Conservation (phyloP, 2,888 invertebrate species). For the Brassicogethes aeneus region DNA sequence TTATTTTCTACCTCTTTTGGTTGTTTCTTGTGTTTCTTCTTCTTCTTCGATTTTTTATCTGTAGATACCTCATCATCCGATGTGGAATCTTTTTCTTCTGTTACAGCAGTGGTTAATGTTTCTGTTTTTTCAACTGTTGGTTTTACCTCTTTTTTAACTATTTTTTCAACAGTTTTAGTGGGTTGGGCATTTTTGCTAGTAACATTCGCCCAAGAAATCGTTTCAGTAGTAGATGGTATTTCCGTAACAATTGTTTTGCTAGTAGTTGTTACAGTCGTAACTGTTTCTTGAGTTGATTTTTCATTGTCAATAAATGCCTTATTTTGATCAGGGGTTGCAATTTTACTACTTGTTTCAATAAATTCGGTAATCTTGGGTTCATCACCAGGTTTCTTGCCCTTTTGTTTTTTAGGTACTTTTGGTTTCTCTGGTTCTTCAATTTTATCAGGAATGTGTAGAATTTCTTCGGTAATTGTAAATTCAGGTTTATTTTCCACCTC, state of each 20-base stretch:
- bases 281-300: not conserved
- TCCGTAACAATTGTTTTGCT: not conserved
- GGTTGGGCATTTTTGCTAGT: not conserved
- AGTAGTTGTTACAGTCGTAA: not conserved
- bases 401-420: not conserved
- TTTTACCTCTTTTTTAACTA: not conserved
- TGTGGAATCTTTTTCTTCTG: not conserved
- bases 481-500: not conserved
- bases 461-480: not conserved
- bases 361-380: too few relatives aligned
- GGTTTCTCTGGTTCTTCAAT: not conserved
- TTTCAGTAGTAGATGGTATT: not conserved
- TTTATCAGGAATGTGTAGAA: not conserved
- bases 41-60: conserved; percentile 4
- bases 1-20: not conserved
- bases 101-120: not conserved
- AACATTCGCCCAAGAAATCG: not conserved
- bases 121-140: not conserved
- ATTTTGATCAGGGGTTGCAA: too few relatives aligned
- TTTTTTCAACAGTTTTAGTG: not conserved
- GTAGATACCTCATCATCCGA: not conserved
- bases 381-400: not conserved
- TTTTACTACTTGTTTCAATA: too few relatives aligned
- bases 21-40: conserved; percentile 13
- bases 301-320: not conserved